phyloP scores from a whole-genome alignment of 2,888 invertebrate genomes.

The Lithophane socia region DNA sequence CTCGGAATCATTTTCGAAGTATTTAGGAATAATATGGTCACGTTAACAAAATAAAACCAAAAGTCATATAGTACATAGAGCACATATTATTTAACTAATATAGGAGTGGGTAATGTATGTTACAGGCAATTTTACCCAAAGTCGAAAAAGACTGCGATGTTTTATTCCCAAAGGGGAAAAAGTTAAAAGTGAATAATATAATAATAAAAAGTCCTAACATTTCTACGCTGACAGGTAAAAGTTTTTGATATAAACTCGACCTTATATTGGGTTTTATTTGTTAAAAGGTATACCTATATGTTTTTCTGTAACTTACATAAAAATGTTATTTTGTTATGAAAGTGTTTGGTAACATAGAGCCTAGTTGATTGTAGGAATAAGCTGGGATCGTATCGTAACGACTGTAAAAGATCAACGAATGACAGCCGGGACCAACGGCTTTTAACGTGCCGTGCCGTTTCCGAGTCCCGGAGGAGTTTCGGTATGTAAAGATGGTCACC shows the following conservation, averaged over 20 bases:
- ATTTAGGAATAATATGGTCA: neutral
- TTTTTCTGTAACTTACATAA: constrained; percentile 13
- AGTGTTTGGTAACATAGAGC: neutral
- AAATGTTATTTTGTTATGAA: neutral
- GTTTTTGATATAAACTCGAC: constrained; percentile 49
- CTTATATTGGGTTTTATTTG: constrained; percentile 59
- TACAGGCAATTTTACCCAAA: constrained; percentile 25
- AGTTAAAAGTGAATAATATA: constrained; percentile 63
- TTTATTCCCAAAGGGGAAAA: constrained; percentile 51
- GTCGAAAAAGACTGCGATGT: constrained; percentile 43
- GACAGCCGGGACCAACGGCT: too few species aligned
- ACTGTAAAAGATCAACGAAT: too few species aligned
- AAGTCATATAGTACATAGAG: neutral
- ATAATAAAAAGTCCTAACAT: constrained; percentile 58
- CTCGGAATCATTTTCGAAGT: neutral
- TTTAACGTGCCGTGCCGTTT: too few species aligned
- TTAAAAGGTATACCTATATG: constrained; percentile 7
- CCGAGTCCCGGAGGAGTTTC: too few species aligned
- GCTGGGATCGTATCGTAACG: neutral
- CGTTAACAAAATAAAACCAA: neutral
- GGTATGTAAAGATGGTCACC: too few species aligned
- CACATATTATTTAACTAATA: neutral
- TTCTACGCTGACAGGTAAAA: constrained; percentile 49
- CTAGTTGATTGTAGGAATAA: neutral
- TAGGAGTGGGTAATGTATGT: constrained; percentile 5